Conservation (phyloP, 2,797 vertebrate species). For the Semotilus atromaculatus region DNA sequence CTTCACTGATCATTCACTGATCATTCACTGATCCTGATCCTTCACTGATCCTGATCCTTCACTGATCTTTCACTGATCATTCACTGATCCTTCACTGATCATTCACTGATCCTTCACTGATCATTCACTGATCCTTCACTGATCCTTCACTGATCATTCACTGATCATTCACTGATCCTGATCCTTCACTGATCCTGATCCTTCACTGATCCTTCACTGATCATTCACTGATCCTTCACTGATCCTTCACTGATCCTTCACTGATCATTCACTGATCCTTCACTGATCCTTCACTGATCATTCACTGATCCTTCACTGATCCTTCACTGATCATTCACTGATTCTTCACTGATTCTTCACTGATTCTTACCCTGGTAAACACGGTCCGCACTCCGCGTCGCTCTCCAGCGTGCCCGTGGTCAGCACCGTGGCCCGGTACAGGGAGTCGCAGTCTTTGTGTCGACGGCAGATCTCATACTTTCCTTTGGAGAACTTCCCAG, state of each 20-base stretch:
- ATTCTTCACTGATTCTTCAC: background rate
- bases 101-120: background rate
- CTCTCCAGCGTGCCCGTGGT: slow-evolving; percentile 87
- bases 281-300: slow-evolving; percentile 53
- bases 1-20: slow-evolving; percentile 52
- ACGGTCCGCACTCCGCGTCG: slow-evolving; percentile 94
- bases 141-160: slow-evolving; percentile 53
- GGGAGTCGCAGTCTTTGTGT: slow-evolving; percentile 94
- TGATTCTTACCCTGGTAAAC: slow-evolving; percentile 87
- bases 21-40: background rate
- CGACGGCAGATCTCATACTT: slow-evolving; percentile 96
- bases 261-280: fast-evolving
- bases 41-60: fast-evolving
- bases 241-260: slow-evolving; percentile 20
- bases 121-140: background rate
- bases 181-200: too few species aligned
- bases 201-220: background rate
- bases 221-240: background rate
- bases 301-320: background rate
- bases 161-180: background rate
- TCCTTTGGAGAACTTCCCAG: slow-evolving; percentile 94
- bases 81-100: background rate
- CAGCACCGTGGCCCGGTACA: slow-evolving; percentile 90
- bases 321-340: slow-evolving; percentile 27
- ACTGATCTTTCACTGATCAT: too few species aligned